Evolutionary conservation across 2,113 vertebrate genomes (phyloP), one percentile per base, ranked within the genome.

Genomic region (Pedionomus torquatus): DNA sequence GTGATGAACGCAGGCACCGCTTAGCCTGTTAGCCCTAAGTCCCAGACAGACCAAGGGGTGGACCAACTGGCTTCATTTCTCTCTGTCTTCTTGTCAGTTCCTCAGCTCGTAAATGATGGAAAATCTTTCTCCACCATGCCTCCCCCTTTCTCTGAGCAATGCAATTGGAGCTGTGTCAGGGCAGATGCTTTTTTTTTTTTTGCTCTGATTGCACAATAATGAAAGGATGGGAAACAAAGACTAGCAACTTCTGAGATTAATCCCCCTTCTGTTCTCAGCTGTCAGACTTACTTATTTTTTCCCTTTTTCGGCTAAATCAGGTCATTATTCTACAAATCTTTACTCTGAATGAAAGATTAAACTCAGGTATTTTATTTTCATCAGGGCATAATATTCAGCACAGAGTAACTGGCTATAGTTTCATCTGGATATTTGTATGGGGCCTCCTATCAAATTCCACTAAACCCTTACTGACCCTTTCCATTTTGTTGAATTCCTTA

Each of bases 261-360:
- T 98, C 97, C 95, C 83, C 93, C 92, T 96, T 97, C 97, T 98
- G 91, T 97, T 98, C 97, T 97, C 96, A 96, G 93, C 97, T 98
- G 98, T 98, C 97, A 98, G 96, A 95, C 97, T 97, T 97, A 97
- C 97, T 98, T 95, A 94, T 89, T 95, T 95, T 89, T 90, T 95
- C 92, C 93, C 95, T 97, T 98, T 97, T 97, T 96, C 12, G 95
- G 86, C 80, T 98, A 98, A 98, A 98, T 98, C 96, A 96, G 96
- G 95, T 98, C 97, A 98, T 98, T 98, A 98, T 87, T 39, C 98
- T 97, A 97, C 97, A 98, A 98, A 97, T 98, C 96, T 98, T 98
- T 98, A 93, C 96, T 94, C 96, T 95, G 95, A 97, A 98, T 96
- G 97, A 98, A 97, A 97, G 94, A 98, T 98, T 98, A 98, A 97